These are phyloP conservation scores for Ginglymostoma cirratum DNA, from an alignment of 2,113 vertebrate species.

Conservation along the genomic window DNA sequence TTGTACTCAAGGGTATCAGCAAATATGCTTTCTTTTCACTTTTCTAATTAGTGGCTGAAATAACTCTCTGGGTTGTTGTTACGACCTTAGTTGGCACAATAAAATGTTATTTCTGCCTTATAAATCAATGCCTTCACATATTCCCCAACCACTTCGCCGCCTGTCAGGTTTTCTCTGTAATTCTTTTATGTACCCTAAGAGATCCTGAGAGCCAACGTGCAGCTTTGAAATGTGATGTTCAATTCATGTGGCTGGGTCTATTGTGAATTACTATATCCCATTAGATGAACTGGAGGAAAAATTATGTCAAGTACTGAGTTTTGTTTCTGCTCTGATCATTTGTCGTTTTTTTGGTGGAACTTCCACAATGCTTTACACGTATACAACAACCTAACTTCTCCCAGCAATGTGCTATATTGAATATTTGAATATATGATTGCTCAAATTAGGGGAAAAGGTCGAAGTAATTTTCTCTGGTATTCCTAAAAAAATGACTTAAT, in stretches of 20 bases:
- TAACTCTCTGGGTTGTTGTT: conserved; percentile 29
- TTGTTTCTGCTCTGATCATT: conserved; percentile 4
- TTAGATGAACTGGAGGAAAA: not conserved
- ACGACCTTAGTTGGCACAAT: not conserved
- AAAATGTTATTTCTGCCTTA: conserved; percentile 25
- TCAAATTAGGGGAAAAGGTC: not conserved
- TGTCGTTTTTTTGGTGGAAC: not conserved
- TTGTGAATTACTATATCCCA: not conserved
- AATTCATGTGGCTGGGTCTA: conserved; percentile 18
- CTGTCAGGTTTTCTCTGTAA: conserved; percentile 3
- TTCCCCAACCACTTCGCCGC: not conserved
- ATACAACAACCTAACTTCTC: not conserved
- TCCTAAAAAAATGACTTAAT: not conserved
- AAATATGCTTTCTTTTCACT: conserved; percentile 28
- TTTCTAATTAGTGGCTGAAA: conserved; percentile 26
- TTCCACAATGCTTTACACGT: not conserved
- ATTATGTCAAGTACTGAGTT: not conserved
- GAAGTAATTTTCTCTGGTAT: not conserved
- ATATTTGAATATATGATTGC: not conserved
- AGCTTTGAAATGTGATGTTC: conserved; percentile 26
- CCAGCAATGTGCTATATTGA: not conserved
- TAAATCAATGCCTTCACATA: conserved; percentile 12
- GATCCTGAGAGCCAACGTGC: not conserved
- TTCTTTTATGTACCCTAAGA: not conserved
- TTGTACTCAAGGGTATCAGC: not conserved